Conservation (phyloP, 2,113 vertebrate species). For the Murina feae region DNA sequence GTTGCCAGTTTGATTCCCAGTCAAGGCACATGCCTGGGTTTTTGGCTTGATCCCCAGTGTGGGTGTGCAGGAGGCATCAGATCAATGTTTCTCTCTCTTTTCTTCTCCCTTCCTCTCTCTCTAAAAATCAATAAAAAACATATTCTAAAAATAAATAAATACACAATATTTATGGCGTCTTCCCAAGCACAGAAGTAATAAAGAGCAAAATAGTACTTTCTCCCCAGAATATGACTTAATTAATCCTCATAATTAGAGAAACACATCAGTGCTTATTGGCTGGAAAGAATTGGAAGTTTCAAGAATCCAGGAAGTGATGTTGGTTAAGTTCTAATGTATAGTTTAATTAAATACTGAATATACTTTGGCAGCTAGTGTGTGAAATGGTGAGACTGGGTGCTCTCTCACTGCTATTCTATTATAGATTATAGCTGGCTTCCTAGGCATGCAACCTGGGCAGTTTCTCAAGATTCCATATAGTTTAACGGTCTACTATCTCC, state of each 20-base stretch:
- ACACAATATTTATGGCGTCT: background rate
- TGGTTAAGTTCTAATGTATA: background rate
- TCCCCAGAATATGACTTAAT: background rate
- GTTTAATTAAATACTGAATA: conserved; percentile 13
- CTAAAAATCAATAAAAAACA: too few species aligned
- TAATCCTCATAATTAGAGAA: background rate
- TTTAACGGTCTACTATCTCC: background rate
- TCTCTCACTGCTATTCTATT: background rate
- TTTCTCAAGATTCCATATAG: background rate
- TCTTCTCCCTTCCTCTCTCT: too few species aligned
- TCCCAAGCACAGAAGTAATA: background rate
- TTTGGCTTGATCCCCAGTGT: too few species aligned
- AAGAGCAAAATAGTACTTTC: background rate
- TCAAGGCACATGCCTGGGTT: too few species aligned
- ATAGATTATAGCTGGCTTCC: background rate
- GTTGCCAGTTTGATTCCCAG: too few species aligned
- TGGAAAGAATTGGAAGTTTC: background rate
- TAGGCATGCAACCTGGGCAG: background rate
- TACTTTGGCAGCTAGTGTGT: background rate
- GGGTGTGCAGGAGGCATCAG: too few species aligned
- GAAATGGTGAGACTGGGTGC: background rate
- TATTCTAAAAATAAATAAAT: background rate
- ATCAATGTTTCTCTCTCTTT: too few species aligned
- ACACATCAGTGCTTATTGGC: background rate
- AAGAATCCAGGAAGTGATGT: background rate